These are phyloP conservation scores for Aricia artaxerxes DNA, from an alignment of 2,888 invertebrate genomes.

Conservation along the genomic window DNA sequence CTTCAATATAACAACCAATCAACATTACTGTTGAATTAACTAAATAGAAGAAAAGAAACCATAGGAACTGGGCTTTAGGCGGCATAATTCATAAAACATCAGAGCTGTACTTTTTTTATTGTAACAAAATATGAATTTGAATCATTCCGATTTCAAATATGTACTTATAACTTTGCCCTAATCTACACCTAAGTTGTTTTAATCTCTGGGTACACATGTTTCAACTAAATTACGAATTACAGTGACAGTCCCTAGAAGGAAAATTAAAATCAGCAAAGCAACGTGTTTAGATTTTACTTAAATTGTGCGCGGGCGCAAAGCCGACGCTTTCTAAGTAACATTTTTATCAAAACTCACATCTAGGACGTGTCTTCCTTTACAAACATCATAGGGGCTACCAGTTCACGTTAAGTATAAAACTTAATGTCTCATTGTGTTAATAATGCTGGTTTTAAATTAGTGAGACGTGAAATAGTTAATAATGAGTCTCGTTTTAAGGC, in stretches of 20 bases:
- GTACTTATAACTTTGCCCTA: no score
- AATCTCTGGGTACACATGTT: background rate
- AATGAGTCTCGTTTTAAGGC: background rate
- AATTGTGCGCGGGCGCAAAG: constrained; percentile 50
- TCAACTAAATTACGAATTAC: background rate
- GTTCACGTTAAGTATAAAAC: constrained; percentile 32
- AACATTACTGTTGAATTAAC: no score
- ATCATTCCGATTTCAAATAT: no score
- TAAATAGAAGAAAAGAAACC: no score
- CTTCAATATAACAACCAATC: no score
- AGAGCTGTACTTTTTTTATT: no score
- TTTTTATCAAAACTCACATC: constrained; percentile 54
- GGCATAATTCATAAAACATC: no score
- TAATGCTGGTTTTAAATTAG: constrained; percentile 16
- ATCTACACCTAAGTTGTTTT: background rate
- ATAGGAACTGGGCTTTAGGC: no score
- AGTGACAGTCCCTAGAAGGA: background rate
- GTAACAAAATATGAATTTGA: no score
- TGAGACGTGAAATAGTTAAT: constrained; percentile 9
- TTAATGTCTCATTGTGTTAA: constrained; percentile 7
- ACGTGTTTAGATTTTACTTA: constrained; percentile 53
- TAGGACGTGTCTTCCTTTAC: constrained; percentile 52
- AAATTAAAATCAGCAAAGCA: constrained; percentile 37
- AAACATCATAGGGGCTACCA: constrained; percentile 36
- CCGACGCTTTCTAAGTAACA: constrained; percentile 58